phyloP scores from a whole-genome alignment of 2,113 vertebrate genomes.

The Dolichallabes microphthalmus region DNA sequence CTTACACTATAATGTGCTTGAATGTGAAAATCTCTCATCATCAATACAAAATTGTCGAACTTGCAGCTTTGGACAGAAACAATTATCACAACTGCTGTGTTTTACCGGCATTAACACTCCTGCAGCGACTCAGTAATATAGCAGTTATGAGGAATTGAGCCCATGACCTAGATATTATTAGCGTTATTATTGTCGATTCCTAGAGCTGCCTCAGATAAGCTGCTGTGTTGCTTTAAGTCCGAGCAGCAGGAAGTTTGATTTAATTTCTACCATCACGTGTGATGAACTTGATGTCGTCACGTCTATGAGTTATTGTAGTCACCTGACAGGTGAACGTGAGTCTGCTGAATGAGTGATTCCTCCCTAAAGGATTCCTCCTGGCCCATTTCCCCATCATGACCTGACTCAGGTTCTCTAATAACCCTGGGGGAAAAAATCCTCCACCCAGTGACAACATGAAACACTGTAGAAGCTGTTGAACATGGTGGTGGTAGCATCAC shows the following conservation, averaged over 20 bases:
- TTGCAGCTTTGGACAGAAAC: too few species aligned
- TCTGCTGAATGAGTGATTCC: conserved; percentile 19
- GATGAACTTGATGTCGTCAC: neutral
- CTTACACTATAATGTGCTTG: too few species aligned
- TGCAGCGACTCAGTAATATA: neutral
- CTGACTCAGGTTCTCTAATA: conserved; percentile 11
- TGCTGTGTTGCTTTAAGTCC: neutral
- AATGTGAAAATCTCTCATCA: too few species aligned
- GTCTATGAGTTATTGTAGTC: neutral
- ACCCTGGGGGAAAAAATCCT: neutral
- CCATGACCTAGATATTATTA: neutral
- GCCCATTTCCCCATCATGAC: conserved; percentile 40
- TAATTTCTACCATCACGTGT: neutral
- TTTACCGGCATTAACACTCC: neutral
- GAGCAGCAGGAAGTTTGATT: neutral
- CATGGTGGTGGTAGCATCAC: too few species aligned
- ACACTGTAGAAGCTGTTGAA: too few species aligned
- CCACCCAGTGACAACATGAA: too few species aligned
- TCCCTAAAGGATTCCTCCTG: conserved; percentile 38
- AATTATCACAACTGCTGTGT: neutral
- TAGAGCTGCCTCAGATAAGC: neutral
- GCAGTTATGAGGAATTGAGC: neutral
- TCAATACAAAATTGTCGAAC: too few species aligned
- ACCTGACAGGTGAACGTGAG: conserved; percentile 30
- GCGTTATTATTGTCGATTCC: neutral